Percentiles rank a stretch among this genome's conserved stretches.
phyloP scores from a whole-genome alignment of 2,888 invertebrate genomes.

The Caenorhabditis japonica region DNA sequence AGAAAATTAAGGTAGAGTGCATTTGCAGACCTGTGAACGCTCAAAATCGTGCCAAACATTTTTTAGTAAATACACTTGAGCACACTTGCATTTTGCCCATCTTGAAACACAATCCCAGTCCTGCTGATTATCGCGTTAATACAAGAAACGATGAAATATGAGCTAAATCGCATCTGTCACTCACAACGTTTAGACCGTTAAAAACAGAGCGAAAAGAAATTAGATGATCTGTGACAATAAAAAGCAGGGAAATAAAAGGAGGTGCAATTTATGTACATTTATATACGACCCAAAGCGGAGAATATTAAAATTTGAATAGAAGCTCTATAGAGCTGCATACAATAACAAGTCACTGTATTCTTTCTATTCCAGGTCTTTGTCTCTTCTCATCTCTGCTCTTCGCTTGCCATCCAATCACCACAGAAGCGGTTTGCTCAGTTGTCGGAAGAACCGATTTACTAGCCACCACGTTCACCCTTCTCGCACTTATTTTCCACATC shows the following conservation, averaged over 20 bases:
- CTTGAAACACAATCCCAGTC: too few species aligned
- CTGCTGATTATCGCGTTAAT: too few species aligned
- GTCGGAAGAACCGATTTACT: constrained; percentile 95
- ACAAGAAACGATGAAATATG: too few species aligned
- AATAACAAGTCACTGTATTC: background rate
- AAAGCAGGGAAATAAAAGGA: too few species aligned
- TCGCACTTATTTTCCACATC: constrained; percentile 10
- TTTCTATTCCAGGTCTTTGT: constrained; percentile 22
- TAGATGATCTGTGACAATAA: too few species aligned
- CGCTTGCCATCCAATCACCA: constrained; percentile 94
- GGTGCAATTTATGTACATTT: too few species aligned
- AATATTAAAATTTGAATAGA: too few species aligned
- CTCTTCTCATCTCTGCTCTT: constrained; percentile 87
- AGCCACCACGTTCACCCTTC: constrained; percentile 88
- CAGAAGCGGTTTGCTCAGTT: constrained; percentile 86
- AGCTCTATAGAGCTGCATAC: background rate
- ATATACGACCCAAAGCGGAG: background rate
- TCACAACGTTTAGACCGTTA: constrained; percentile 14
- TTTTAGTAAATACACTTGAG: too few species aligned
- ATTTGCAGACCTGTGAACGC: too few species aligned
- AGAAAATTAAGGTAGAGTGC: too few species aligned
- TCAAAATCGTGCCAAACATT: too few species aligned
- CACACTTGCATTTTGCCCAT: too few species aligned
- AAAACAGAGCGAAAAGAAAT: background rate
- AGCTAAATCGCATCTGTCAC: constrained; percentile 19